A percentile compares a stretch with the other conserved stretches of the same genome.
Evolutionary conservation across 2,113 vertebrate species (phyloP).

Genomic region (Phalacrocorax brasilianus): DNA sequence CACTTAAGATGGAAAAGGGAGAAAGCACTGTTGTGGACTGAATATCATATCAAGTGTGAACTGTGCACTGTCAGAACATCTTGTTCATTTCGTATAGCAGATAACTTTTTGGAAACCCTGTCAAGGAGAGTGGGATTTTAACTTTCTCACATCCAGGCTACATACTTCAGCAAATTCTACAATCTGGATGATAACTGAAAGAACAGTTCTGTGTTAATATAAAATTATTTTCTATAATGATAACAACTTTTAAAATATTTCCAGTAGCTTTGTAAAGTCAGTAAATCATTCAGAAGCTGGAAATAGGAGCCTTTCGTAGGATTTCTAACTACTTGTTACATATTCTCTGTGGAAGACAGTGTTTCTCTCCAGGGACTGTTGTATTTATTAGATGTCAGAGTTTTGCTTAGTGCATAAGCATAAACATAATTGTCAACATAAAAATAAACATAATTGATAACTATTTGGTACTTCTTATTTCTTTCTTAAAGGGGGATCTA

Average conservation of each 20-base stretch:
- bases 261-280: background rate
- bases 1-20: background rate
- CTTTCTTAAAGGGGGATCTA: background rate
- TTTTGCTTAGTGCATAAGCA: background rate
- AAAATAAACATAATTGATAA: background rate
- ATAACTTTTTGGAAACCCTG: background rate
- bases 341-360: background rate
- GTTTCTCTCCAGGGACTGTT: background rate
- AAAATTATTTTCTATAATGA: background rate
- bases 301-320: background rate
- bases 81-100: background rate
- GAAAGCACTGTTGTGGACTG: background rate
- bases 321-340: background rate
- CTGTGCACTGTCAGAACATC: background rate
- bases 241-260: background rate
- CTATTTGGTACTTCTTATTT: background rate
- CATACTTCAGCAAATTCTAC: background rate
- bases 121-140: background rate
- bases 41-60: background rate
- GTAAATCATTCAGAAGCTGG: background rate
- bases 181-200: background rate
- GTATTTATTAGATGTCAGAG: background rate
- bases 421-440: background rate
- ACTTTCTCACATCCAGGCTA: background rate
- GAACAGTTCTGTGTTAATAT: background rate